Percentiles rank a stretch among this genome's conserved stretches.
These are phyloP conservation scores for Tupiocoris notatus DNA, from an alignment of 2,888 invertebrate genomes.

Conservation along the genomic window DNA sequence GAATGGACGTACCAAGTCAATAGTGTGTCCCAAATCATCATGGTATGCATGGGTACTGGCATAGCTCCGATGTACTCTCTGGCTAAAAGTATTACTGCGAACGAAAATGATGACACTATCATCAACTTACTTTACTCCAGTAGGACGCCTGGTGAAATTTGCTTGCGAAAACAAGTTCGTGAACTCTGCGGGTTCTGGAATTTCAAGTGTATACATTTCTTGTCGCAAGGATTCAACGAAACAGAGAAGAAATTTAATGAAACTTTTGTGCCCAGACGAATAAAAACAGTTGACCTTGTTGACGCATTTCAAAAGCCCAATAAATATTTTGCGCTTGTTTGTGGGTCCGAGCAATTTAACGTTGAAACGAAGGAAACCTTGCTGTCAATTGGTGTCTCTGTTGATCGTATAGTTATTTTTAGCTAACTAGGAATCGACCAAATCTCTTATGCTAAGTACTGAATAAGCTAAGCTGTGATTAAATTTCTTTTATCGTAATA, in stretches of 20 bases:
- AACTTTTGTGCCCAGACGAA: conserved; percentile 55
- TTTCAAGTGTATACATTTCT: conserved; percentile 64
- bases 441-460: too few species aligned
- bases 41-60: conserved; percentile 73
- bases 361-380: not conserved
- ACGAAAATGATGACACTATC: conserved; percentile 68
- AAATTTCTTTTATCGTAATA: too few species aligned
- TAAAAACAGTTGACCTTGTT: conserved; percentile 54
- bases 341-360: conserved; percentile 56
- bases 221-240: conserved; percentile 55
- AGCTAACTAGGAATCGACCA: too few species aligned
- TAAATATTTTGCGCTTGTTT: conserved; percentile 59
- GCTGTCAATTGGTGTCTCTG: not conserved
- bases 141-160: conserved; percentile 59
- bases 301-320: conserved; percentile 51
- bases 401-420: conserved; percentile 1
- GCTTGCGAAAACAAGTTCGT: conserved; percentile 64
- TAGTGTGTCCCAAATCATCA: conserved; percentile 55
- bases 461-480: too few species aligned
- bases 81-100: conserved; percentile 61
- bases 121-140: conserved; percentile 66
- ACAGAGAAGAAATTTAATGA: conserved; percentile 53
- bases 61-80: conserved; percentile 69
- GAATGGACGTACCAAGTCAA: conserved; percentile 57
- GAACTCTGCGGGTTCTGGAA: conserved; percentile 68